Conservation (phyloP, 2,113 vertebrate genomes). For the Orycteropus afer region DNA sequence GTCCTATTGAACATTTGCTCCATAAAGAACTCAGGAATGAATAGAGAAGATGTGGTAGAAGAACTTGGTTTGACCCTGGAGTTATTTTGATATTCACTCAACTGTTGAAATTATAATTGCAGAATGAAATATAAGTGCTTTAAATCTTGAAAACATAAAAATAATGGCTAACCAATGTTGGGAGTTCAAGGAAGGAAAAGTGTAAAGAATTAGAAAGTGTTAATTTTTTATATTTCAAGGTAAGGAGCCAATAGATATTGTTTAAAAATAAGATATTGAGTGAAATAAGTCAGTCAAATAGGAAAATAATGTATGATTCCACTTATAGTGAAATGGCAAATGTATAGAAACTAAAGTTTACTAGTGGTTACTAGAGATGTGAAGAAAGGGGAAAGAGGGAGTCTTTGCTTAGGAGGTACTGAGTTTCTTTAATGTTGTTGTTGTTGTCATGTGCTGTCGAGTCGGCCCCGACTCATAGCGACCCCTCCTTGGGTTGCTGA, state of each 20-base stretch:
- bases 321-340: too few relatives aligned
- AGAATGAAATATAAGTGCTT: not conserved
- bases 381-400: too few relatives aligned
- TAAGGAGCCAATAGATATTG: not conserved
- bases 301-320: too few relatives aligned
- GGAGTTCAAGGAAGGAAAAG: not conserved
- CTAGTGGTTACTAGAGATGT: too few relatives aligned
- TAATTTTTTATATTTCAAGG: not conserved
- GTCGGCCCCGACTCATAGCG: too few relatives aligned
- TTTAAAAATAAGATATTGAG: not conserved
- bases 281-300: too few relatives aligned
- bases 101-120: not conserved
- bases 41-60: not conserved
- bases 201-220: not conserved
- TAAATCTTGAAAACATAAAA: conserved; percentile 27
- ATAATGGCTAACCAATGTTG: not conserved
- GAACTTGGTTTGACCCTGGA: not conserved
- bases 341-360: too few relatives aligned
- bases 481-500: too few relatives aligned
- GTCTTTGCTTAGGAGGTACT: too few relatives aligned
- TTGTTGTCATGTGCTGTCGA: too few relatives aligned
- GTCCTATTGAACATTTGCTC: not conserved
- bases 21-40: not conserved
- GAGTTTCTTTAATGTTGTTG: too few relatives aligned
- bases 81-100: not conserved